Conservation (phyloP, 1,140 invertebrate genomes). For the Charaxes varanes region DNA sequence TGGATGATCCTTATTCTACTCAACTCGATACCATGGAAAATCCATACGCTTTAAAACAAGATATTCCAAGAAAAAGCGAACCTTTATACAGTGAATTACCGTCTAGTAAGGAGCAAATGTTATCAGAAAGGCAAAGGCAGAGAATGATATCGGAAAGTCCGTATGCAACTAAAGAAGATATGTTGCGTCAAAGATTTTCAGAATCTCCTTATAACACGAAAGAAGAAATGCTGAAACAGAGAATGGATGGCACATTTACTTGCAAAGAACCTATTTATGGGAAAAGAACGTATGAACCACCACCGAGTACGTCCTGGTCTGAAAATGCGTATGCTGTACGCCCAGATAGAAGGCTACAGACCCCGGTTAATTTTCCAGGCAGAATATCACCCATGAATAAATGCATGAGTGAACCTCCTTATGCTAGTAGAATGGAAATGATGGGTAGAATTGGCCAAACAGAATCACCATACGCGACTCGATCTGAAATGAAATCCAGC, state of each 20-base stretch:
- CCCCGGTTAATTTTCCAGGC: slow-evolving; percentile 50
- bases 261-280: slow-evolving; percentile 55
- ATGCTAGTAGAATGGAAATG: slow-evolving; percentile 61
- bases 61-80: slow-evolving; percentile 45
- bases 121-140: too few species aligned
- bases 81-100: slow-evolving; percentile 55
- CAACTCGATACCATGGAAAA: slow-evolving; percentile 48
- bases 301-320: slow-evolving; percentile 54
- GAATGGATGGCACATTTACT: slow-evolving; percentile 46
- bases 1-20: slow-evolving; percentile 48
- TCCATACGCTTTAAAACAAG: slow-evolving; percentile 56
- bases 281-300: slow-evolving; percentile 64
- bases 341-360: slow-evolving; percentile 57
- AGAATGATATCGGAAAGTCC: slow-evolving; percentile 59
- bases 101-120: slow-evolving; percentile 69
- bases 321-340: slow-evolving; percentile 53
- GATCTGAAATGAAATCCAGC: slow-evolving; percentile 57
- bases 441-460: slow-evolving; percentile 51
- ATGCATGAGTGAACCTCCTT: slow-evolving; percentile 67
- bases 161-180: slow-evolving; percentile 70
- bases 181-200: slow-evolving; percentile 64
- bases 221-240: slow-evolving; percentile 63
- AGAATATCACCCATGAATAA: slow-evolving; percentile 59
- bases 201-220: slow-evolving; percentile 70
- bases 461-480: slow-evolving; percentile 50